Conservation (phyloP, 2,113 vertebrate species). For the Aleadryas rufinucha region DNA sequence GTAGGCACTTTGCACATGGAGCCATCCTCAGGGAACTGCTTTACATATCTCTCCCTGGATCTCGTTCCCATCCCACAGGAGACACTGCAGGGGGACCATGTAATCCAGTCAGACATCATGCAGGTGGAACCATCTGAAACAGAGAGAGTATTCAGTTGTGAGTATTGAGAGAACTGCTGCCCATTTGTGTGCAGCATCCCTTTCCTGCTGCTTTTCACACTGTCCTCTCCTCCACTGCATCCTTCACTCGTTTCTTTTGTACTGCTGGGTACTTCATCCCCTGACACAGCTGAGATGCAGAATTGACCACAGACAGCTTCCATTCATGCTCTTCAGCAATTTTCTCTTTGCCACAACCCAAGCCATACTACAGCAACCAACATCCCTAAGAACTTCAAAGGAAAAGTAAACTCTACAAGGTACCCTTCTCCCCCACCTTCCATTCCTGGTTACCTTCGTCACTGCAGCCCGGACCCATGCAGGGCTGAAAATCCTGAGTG, state of each 20-base stretch:
- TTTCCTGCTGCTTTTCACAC: background rate
- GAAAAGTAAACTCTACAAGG: background rate
- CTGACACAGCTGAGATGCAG: background rate
- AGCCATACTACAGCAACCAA: background rate
- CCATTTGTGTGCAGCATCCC: background rate
- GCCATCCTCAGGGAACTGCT: slow-evolving; percentile 95
- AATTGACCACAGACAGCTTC: background rate
- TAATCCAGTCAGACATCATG: slow-evolving; percentile 99
- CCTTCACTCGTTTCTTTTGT: background rate
- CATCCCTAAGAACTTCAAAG: background rate
- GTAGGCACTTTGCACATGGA: slow-evolving; percentile 90
- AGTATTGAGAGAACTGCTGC: background rate
- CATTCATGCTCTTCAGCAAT: background rate
- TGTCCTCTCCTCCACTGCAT: background rate
- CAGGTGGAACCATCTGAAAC: slow-evolving; percentile 91
- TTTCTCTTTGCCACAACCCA: background rate
- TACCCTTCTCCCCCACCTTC: background rate
- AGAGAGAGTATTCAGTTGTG: background rate
- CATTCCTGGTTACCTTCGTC: slow-evolving; percentile 85
- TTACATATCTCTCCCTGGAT: slow-evolving; percentile 93
- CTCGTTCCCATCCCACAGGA: slow-evolving; percentile 88
- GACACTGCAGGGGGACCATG: slow-evolving; percentile 92
- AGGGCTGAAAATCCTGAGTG: slow-evolving; percentile 97
- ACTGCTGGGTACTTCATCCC: too few relatives aligned
- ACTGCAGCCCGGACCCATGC: slow-evolving; percentile 97